Base-by-base conservation (phyloP, 1,140 invertebrate genomes). In the Drosophila bipectinata region DNA sequence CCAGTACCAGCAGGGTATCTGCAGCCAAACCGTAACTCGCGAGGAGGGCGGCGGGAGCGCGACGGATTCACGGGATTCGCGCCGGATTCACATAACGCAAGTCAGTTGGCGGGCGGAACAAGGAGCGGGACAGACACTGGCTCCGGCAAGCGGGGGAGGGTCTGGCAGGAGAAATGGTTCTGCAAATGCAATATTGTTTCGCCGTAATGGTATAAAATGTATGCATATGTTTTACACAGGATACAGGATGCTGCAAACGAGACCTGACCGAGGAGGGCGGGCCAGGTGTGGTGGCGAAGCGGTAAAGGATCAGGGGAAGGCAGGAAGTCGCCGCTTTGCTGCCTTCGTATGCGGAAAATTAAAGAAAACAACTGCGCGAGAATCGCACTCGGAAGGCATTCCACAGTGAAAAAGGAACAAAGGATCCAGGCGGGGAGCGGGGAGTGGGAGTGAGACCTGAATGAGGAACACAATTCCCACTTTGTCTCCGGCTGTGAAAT, bases 111-210 rank as follows among this genome's bases (percentile, higher is more conserved):
- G 12, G 37, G 41, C 15, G 15, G 10, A 44, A 53, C 10, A 18
- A 24, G 21, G 34, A 26, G 30, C 10, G 9, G 37, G 24, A 39
- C 12, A 18, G 37, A 8, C 12, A 44, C 7, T 15, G 15, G 37
- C 10, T 41, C 12, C 12, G 39, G n/a, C 5, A 51, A 47, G 54
- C 47, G 56, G 34, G 28, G 32, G 34, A 63, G 39, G 21, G 21
- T 21, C 21, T 21, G 21, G 21, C 4, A 21, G 60, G 34, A 81
- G 79, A 74, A 87, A 71, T 74, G 49, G 71, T 78, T 77, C 74
- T 68, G 73, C 82, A 82, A 87, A 87, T 87, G 78, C 72, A 87
- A 88, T 87, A 82, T 79, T 76, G 83, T 88, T 79, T 82, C 78
- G 75, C 56, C 71, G 67, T 78, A 78, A 79, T 72, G 83, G 79